Evolutionary conservation across 2,888 invertebrate genomes (phyloP).

Genomic region (Philopedon plagiatum): DNA sequence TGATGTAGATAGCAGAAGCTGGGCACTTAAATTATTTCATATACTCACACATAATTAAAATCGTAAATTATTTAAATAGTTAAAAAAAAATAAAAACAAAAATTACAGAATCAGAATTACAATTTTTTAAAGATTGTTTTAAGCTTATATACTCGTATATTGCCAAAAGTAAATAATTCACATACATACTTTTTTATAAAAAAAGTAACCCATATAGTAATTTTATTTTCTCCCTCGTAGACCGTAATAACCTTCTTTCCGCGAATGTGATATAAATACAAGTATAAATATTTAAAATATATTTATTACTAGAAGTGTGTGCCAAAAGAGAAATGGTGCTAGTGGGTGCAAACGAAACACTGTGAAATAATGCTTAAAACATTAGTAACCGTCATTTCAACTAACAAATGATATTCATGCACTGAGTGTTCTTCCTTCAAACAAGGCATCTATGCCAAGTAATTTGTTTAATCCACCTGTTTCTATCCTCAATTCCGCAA

Average conservation of each 20-base stretch:
- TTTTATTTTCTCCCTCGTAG: neutral
- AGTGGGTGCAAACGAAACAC: neutral
- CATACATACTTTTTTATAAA: neutral
- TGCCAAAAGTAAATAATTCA: no score
- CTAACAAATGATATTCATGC: conserved; percentile 25
- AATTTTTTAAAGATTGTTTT: no score
- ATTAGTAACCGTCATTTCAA: conserved; percentile 20
- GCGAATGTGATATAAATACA: neutral
- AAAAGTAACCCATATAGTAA: neutral
- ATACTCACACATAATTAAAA: no score
- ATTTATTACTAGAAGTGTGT: neutral
- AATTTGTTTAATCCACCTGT: conserved; percentile 26
- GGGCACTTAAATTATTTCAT: no score
- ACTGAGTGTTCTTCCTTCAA: conserved; percentile 10
- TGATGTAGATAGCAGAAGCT: no score
- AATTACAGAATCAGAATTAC: no score
- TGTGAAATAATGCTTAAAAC: neutral
- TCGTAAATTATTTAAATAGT: no score
- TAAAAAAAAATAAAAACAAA: no score
- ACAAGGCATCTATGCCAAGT: conserved; percentile 22
- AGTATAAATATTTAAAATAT: neutral
- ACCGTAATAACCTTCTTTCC: neutral
- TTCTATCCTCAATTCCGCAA: neutral
- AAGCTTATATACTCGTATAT: no score
- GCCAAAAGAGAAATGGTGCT: conserved; percentile 16